phyloP scores from a whole-genome alignment of 2,888 invertebrate genomes.

The Cerastoderma edule region DNA sequence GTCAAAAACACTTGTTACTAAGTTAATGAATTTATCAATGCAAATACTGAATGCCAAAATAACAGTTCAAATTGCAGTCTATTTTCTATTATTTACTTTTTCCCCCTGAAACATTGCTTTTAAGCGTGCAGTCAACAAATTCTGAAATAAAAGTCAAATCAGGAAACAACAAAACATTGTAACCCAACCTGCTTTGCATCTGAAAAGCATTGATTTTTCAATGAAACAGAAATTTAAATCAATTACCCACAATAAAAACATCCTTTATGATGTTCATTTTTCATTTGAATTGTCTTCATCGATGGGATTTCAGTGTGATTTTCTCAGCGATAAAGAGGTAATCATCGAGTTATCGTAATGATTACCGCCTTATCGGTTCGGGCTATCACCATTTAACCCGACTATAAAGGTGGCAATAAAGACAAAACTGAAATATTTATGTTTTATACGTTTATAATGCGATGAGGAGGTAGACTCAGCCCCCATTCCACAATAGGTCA shows the following conservation, averaged over 20 bases:
- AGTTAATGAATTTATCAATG: no score
- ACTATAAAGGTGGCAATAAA: slow-evolving; percentile 29
- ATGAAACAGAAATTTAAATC: slow-evolving; percentile 30
- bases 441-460: slow-evolving; percentile 43
- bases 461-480: slow-evolving; percentile 34
- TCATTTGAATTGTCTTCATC: slow-evolving; percentile 13
- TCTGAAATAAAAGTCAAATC: no score
- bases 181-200: slow-evolving; percentile 16
- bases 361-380: slow-evolving; percentile 23
- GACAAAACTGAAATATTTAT: slow-evolving; percentile 56
- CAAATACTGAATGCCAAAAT: no score
- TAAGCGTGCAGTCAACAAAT: no score
- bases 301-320: slow-evolving; percentile 16
- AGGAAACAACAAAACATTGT: no score
- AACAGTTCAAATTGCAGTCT: no score
- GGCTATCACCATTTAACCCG: slow-evolving; percentile 26
- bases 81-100: no score
- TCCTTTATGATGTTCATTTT: slow-evolving; percentile 20
- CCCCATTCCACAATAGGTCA: slow-evolving; percentile 20
- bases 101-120: no score
- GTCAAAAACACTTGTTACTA: no score
- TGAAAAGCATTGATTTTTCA: slow-evolving; percentile 19
- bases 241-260: slow-evolving; percentile 9
- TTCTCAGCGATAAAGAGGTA: slow-evolving; percentile 17
- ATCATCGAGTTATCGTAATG: slow-evolving; percentile 30